Evolutionary conservation across 2,888 invertebrate species (phyloP), one percentile per base, ranked within the genome.

Genomic region (Himalopsyche kuldschensis): DNA sequence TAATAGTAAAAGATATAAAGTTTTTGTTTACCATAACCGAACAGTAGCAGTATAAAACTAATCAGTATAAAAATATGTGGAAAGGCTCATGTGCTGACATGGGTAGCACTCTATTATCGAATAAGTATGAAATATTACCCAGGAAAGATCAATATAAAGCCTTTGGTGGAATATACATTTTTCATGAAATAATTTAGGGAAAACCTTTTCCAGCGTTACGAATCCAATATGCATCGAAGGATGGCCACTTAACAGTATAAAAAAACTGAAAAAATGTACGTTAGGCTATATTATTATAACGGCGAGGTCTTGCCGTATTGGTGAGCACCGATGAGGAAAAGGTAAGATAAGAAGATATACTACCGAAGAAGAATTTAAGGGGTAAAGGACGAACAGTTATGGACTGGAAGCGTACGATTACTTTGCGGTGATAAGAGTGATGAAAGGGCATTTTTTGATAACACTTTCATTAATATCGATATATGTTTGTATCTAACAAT

Each of bases 151-250:
- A 30, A 69, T 69, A 69, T 69, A 27, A 69, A 69, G 30, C 69
- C 69, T 69, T 69, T 69, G 27, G 69, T 69, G 69, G 69, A 69
- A 69, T 11, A 69, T 69, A 69, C 69, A 69, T 69, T 69, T 69
- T 69, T 46, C 41, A 31, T 79, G 79, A 79, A 79, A 79, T 79
- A 79, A 79, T 79, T 79, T 47, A 79, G 31, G 27, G 79, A 79
- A 79, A 24, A 79, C 79, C 79, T 79, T 79, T 79, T 41, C n/a
- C 31, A 46, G 79, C 27, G 48, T 79, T 79, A 79, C 47, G 46
- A 69, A 69, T 35, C 46, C 48, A 47, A 79, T 79, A 79, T 79
- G 79, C 79, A 35, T 20, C 47, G 31, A 79, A 48, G 30, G 69
- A 69, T 69, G 30, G 69, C 69, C 69, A 69, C 69, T 69, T 69